phyloP scores from a whole-genome alignment of 2,888 invertebrate genomes.

The Tenthredo amoena region DNA sequence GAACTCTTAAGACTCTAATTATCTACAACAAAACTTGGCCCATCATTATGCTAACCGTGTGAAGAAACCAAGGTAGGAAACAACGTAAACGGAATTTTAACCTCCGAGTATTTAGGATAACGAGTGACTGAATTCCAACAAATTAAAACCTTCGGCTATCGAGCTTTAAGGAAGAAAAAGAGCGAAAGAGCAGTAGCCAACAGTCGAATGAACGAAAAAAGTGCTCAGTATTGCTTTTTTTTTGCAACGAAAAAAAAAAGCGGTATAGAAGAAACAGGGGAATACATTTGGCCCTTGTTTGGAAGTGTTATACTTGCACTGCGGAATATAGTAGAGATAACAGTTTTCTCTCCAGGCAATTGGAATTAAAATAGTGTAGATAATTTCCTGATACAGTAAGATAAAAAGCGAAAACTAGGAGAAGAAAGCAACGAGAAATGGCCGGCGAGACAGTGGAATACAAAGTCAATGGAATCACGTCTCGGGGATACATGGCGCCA shows the following conservation, averaged over 20 bases:
- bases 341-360: neutral
- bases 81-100: conserved; percentile 27
- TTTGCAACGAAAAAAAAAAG: neutral
- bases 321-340: neutral
- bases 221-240: too few relatives aligned
- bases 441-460: conserved; percentile 36
- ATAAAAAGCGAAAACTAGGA: neutral
- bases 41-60: conserved; percentile 18
- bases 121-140: neutral
- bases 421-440: neutral
- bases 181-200: neutral
- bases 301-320: neutral
- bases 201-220: neutral
- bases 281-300: neutral
- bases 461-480: conserved; percentile 50
- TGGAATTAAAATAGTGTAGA: conserved; percentile 2
- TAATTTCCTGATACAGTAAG: neutral
- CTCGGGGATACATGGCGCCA: conserved; percentile 31
- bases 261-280: neutral
- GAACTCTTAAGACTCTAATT: conserved; percentile 12
- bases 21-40: conserved; percentile 8
- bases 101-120: neutral
- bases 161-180: neutral
- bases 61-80: neutral
- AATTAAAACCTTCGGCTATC: neutral